phyloP scores from a whole-genome alignment of 2,113 vertebrate species.

The Gulo gulo region DNA sequence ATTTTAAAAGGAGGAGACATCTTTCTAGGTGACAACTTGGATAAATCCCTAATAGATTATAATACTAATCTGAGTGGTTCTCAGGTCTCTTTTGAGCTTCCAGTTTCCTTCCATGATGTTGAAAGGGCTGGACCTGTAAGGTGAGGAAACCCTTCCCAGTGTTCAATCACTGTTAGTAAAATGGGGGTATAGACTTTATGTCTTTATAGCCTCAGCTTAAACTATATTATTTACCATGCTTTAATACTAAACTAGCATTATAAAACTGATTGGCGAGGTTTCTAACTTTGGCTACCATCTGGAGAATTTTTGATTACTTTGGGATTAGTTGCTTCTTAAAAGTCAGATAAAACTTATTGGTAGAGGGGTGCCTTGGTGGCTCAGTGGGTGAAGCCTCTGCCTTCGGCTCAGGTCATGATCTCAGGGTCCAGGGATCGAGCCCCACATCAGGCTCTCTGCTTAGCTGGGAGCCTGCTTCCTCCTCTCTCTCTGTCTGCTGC shows the following conservation, averaged over 20 bases:
- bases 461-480: no score
- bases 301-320: not conserved
- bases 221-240: not conserved
- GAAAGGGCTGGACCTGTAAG: not conserved
- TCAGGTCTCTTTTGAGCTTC: fast-evolving
- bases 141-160: not conserved
- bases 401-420: no score
- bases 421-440: no score
- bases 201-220: not conserved
- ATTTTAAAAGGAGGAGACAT: not conserved
- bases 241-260: not conserved
- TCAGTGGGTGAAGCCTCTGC: no score
- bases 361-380: not conserved
- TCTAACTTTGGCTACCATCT: not conserved
- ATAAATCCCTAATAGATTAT: not conserved
- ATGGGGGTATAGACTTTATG: not conserved
- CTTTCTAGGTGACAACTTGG: not conserved
- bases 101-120: not conserved
- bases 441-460: no score
- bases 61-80: not conserved
- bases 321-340: no score
- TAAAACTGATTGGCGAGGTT: not conserved
- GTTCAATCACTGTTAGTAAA: not conserved
- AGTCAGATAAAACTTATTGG: not conserved
- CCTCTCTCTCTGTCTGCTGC: no score